Percentiles rank a stretch among this genome's conserved stretches.
Evolutionary conservation across 92 coral and sea anemone species (phyloP).

Genomic region (Actinernus sp.): DNA sequence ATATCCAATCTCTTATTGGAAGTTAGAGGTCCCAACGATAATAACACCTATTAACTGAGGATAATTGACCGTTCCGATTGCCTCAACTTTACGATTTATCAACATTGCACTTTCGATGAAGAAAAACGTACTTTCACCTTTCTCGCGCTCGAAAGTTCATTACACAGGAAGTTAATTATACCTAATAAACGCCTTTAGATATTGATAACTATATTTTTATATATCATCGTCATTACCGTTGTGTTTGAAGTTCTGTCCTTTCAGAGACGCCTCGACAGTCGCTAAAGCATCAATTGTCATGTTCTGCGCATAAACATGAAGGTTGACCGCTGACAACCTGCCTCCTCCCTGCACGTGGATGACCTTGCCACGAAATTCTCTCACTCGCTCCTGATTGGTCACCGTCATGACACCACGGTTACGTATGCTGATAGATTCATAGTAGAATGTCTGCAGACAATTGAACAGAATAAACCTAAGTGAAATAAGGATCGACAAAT

Average conservation of each 20-base stretch:
- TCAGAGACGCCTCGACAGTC: conserved; percentile 50
- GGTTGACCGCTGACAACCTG: conserved; percentile 55
- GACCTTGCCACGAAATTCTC: conserved; percentile 65
- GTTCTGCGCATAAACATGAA: conserved; percentile 49
- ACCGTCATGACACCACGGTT: conserved; percentile 69
- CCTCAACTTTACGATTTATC: no score
- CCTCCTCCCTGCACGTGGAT: conserved; percentile 71
- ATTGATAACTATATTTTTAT: no score
- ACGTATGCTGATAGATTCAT: conserved; percentile 62
- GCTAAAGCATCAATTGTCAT: conserved; percentile 72
- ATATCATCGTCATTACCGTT: conserved; percentile 5
- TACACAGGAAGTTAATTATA: no score
- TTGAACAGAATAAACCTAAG: not conserved
- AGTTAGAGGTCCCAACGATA: no score
- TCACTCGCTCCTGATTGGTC: conserved; percentile 60
- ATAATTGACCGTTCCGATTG: no score
- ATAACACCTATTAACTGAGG: no score
- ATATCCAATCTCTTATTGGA: no score
- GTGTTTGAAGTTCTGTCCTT: conserved; percentile 43
- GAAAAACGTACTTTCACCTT: no score
- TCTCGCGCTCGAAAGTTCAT: no score
- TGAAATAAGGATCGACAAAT: no score
- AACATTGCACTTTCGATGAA: no score
- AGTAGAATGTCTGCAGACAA: conserved; percentile 45
- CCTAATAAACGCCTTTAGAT: no score